phyloP scores from a whole-genome alignment of 2,113 vertebrate species.

The Varanus komodoensis region DNA sequence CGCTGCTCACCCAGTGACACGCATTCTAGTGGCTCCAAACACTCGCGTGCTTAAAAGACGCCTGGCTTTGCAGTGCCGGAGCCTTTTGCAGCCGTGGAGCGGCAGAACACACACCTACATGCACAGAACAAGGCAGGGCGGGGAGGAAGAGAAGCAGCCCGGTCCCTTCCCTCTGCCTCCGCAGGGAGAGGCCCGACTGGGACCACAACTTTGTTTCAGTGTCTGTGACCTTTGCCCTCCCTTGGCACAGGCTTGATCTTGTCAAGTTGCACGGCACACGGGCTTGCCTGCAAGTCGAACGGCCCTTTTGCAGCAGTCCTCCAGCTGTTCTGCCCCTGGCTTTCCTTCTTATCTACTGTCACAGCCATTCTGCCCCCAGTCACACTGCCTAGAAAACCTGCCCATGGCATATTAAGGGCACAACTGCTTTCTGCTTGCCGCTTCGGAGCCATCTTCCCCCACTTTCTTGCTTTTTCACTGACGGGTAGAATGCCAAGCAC shows the following conservation, averaged over 20 bases:
- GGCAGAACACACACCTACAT: no score
- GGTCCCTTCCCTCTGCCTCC: neutral
- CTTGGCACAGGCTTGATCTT: neutral
- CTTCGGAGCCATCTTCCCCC: neutral
- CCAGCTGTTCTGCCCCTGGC: fast-evolving
- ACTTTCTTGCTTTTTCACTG: neutral
- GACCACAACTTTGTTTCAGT: neutral
- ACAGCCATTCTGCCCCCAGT: no score
- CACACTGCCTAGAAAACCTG: neutral
- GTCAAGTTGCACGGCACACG: neutral
- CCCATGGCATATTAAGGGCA: neutral
- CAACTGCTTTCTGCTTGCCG: neutral
- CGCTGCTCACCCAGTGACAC: neutral
- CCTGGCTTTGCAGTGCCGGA: no score
- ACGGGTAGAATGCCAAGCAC: neutral
- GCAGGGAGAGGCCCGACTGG: no score
- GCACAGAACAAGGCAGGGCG: neutral
- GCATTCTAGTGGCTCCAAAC: neutral
- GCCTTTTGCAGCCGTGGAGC: no score
- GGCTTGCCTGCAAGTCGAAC: neutral
- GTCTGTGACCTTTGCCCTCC: slow-evolving; percentile 18
- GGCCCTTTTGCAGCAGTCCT: neutral
- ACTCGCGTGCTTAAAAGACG: no score
- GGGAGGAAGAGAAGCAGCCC: neutral
- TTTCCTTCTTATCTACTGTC: neutral